phyloP scores from a whole-genome alignment of 2,113 vertebrate genomes.

The Paradisaea rubra region DNA sequence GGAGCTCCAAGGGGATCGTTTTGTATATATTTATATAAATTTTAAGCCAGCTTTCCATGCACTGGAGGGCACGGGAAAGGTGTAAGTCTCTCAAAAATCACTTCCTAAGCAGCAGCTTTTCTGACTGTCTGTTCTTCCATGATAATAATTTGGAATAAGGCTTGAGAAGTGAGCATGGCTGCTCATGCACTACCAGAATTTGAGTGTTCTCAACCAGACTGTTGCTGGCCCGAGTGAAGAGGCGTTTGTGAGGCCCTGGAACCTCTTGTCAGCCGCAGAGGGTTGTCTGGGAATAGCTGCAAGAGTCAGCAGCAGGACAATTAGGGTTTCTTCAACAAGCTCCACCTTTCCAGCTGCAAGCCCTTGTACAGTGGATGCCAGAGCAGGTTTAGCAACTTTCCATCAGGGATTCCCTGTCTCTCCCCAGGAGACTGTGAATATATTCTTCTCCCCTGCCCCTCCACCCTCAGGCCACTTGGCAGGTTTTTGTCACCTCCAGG shows the following conservation, averaged over 20 bases:
- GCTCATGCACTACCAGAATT: no score
- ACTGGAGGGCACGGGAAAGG: neutral
- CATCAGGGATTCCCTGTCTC: neutral
- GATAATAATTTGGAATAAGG: neutral
- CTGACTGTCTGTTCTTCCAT: neutral
- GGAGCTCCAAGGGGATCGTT: neutral
- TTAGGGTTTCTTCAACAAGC: neutral
- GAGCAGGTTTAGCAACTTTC: neutral
- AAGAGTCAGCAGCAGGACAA: neutral
- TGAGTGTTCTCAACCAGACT: neutral
- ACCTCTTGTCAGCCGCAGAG: neutral
- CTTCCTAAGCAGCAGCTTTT: neutral
- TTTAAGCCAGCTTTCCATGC: neutral
- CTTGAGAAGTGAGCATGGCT: neutral
- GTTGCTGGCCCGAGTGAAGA: neutral
- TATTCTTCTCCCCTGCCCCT: neutral
- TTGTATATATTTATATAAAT: neutral
- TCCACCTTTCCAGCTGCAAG: neutral
- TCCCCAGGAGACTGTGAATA: neutral
- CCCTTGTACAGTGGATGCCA: neutral
- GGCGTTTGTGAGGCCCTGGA: neutral
- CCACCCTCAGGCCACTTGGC: neutral
- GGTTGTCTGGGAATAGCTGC: neutral
- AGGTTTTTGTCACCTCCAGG: neutral
- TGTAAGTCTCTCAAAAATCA: neutral